Conservation (phyloP, 2,113 vertebrate species). For the Danionella cerebrum region DNA sequence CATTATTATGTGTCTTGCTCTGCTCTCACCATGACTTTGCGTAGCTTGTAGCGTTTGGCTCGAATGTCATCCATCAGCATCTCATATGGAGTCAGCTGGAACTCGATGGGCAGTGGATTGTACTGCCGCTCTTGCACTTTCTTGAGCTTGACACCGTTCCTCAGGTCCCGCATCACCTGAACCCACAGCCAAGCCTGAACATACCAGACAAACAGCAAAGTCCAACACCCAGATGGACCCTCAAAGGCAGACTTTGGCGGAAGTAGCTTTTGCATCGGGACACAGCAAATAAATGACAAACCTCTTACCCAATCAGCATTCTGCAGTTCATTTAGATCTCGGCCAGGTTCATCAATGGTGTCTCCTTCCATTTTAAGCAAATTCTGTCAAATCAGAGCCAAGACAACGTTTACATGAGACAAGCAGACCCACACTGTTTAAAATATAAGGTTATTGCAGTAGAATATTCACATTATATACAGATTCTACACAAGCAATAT, state of each 20-base stretch:
- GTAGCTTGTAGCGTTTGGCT: constrained; percentile 84
- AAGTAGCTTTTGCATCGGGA: too few relatives aligned
- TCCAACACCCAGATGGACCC: too few relatives aligned
- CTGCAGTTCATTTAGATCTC: constrained; percentile 87
- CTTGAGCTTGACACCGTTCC: constrained; percentile 93
- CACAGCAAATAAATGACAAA: background rate
- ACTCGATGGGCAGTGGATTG: constrained; percentile 89
- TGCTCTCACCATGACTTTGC: constrained; percentile 89
- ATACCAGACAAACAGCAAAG: background rate
- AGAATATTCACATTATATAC: too few relatives aligned
- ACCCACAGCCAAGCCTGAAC: constrained; percentile 89
- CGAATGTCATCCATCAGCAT: constrained; percentile 98
- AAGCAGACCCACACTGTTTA: too few relatives aligned
- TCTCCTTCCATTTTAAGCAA: constrained; percentile 85
- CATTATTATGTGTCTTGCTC: background rate
- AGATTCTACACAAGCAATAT: too few relatives aligned
- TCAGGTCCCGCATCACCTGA: constrained; percentile 90
- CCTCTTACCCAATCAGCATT: constrained; percentile 88
- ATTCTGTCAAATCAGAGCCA: constrained; percentile 68
- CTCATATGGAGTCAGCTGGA: constrained; percentile 93
- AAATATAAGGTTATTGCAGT: too few relatives aligned
- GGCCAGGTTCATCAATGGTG: constrained; percentile 61
- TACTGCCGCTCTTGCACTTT: constrained; percentile 94
- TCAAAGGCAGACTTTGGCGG: too few relatives aligned
- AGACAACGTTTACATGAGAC: too few relatives aligned